Evolutionary conservation across 2,888 invertebrate species (phyloP).

Genomic region (Trissonchulus latispiculum): DNA sequence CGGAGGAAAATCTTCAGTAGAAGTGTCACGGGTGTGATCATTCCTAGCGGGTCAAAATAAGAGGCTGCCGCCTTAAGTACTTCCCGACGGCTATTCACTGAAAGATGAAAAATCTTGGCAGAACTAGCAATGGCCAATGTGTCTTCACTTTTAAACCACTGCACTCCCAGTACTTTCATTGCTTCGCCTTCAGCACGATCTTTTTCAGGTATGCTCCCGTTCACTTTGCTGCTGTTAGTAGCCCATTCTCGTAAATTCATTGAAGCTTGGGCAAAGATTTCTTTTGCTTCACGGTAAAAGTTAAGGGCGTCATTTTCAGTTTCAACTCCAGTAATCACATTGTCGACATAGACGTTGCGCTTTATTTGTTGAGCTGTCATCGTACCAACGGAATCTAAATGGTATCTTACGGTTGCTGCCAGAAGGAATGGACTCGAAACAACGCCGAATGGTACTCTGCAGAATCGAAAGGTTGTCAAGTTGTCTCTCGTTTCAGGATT

Average conservation of each 20-base stretch:
- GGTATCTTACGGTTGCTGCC: conserved; percentile 16
- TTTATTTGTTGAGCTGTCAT: conserved; percentile 8
- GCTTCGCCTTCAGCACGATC: not conserved
- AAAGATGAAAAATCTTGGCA: too few relatives aligned
- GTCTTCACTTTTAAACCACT: conserved; percentile 12
- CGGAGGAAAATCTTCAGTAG: conserved; percentile 32
- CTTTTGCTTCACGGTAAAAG: conserved; percentile 23
- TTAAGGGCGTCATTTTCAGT: conserved; percentile 14
- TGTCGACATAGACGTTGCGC: conserved; percentile 28
- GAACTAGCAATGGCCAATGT: not conserved
- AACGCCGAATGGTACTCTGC: conserved; percentile 29
- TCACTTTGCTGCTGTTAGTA: not conserved
- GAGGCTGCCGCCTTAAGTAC: conserved; percentile 26
- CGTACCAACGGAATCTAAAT: not conserved
- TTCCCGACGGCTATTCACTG: too few relatives aligned
- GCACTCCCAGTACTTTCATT: conserved; percentile 17
- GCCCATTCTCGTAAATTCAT: conserved; percentile 23
- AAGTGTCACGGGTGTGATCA: conserved; percentile 25
- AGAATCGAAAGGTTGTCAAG: conserved; percentile 26
- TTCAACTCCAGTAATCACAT: conserved; percentile 19
- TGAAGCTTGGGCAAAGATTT: conserved; percentile 18
- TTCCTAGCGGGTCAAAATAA: conserved; percentile 29
- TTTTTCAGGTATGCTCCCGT: not conserved
- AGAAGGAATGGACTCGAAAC: conserved; percentile 25
- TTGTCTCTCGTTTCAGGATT: conserved; percentile 25